Conservation (phyloP, 2,797 vertebrate species). For the Cirrhinus molitorella region DNA sequence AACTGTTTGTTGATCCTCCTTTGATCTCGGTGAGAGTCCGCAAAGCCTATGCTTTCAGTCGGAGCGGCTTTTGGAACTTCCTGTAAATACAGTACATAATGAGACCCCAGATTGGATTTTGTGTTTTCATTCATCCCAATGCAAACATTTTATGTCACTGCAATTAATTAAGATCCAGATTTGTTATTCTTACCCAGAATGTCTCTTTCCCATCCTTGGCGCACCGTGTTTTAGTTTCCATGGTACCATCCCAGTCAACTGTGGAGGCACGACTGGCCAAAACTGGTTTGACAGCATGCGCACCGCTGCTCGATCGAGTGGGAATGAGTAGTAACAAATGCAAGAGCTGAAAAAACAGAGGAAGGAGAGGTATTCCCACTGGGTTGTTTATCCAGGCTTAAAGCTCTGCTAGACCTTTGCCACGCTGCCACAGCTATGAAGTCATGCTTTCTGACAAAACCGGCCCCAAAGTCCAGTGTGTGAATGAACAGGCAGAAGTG, state of each 20-base stretch:
- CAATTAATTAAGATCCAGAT: not conserved
- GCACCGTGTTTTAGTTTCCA: conserved; percentile 12
- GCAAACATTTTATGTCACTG: conserved; percentile 26
- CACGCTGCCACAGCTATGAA: conserved; percentile 60
- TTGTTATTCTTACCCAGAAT: not conserved
- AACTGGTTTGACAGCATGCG: conserved; percentile 48
- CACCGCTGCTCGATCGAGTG: conserved; percentile 23
- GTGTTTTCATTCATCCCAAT: conserved; percentile 27
- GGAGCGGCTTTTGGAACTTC: conserved; percentile 38
- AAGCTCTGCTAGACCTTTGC: conserved; percentile 36
- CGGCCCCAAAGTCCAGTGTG: conserved; percentile 53
- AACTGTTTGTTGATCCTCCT: conserved; percentile 58
- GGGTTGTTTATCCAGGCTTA: conserved; percentile 55
- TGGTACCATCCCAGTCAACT: conserved; percentile 22
- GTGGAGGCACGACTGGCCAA: conserved; percentile 20
- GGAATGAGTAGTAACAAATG: conserved; percentile 41
- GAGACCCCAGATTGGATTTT: conserved; percentile 23
- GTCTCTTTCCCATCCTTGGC: conserved; percentile 20
- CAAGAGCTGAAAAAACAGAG: conserved; percentile 34
- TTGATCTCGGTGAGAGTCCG: conserved; percentile 57
- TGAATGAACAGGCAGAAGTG: conserved; percentile 14
- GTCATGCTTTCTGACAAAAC: conserved; percentile 66
- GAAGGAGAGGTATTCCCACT: conserved; percentile 44
- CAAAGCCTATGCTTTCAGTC: conserved; percentile 46
- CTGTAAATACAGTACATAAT: conserved; percentile 41